phyloP scores from a whole-genome alignment of 2,888 invertebrate genomes.

The Kryphioiulus occultus region DNA sequence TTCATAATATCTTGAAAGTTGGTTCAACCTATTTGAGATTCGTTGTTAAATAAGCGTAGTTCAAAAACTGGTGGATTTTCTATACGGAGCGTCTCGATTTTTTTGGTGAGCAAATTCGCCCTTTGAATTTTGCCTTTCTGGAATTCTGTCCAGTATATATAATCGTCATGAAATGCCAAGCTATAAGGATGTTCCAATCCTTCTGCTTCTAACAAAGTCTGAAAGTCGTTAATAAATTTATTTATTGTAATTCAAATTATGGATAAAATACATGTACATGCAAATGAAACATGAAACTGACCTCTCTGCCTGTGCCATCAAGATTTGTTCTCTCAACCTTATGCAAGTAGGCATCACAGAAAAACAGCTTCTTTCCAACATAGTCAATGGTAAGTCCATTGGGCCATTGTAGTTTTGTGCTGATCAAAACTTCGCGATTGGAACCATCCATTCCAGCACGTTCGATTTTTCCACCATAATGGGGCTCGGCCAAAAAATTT shows the following conservation, averaged over 20 bases:
- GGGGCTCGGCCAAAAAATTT: constrained; percentile 60
- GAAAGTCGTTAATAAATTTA: constrained; percentile 53
- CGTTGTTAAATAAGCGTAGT: constrained; percentile 72
- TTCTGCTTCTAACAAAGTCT: constrained; percentile 63
- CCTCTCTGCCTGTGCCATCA: constrained; percentile 67
- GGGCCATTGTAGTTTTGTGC: constrained; percentile 73
- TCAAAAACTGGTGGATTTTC: constrained; percentile 69
- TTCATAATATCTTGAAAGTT: constrained; percentile 58
- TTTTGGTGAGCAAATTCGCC: constrained; percentile 64
- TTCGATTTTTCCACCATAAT: constrained; percentile 67
- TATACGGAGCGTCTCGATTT: constrained; percentile 65
- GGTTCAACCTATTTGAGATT: constrained; percentile 65
- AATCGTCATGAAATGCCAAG: constrained; percentile 70
- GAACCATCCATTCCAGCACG: constrained; percentile 73
- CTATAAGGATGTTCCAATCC: constrained; percentile 74
- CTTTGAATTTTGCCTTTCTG: constrained; percentile 70
- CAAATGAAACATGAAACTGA: constrained; percentile 54
- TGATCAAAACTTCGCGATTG: constrained; percentile 68
- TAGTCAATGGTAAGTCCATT: constrained; percentile 76
- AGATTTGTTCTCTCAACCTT: constrained; percentile 73
- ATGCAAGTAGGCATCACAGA: constrained; percentile 76
- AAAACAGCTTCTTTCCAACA: constrained; percentile 69
- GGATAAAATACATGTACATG: constrained; percentile 42
- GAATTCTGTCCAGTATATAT: constrained; percentile 76
- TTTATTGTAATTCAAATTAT: not conserved